Evolutionary conservation across 2,113 vertebrate species (phyloP).

Genomic region (Cathartes aura): DNA sequence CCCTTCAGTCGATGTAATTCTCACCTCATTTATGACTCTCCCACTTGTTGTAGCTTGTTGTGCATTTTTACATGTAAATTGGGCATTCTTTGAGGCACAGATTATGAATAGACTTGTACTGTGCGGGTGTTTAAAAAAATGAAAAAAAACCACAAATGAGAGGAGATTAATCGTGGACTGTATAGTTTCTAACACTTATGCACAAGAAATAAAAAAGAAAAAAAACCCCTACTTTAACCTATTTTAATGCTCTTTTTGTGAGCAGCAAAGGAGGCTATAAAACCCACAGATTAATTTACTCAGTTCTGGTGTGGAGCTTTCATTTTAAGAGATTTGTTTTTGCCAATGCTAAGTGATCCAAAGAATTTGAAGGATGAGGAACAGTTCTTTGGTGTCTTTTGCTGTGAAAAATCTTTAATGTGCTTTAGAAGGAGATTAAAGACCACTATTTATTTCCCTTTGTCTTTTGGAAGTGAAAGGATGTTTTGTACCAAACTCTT

Average conservation of each 20-base stretch:
- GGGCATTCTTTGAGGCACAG: conserved; percentile 8
- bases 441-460: not conserved
- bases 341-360: not conserved
- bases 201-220: not conserved
- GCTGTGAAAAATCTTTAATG: conserved; percentile 3
- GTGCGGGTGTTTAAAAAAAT: not conserved
- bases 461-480: conserved; percentile 35
- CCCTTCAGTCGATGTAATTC: not conserved
- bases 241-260: not conserved
- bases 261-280: not conserved
- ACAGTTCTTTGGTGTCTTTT: not conserved
- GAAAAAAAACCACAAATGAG: not conserved
- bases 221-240: not conserved
- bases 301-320: not conserved
- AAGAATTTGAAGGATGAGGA: conserved; percentile 22
- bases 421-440: conserved; percentile 20
- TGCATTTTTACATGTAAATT: conserved; percentile 24
- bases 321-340: conserved; percentile 8
- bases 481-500: conserved; percentile 27
- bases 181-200: not conserved
- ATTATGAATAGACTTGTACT: conserved; percentile 35
- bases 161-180: not conserved
- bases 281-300: conserved; percentile 18
- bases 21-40: not conserved
- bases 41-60: conserved; percentile 39